Conservation (phyloP, 2,113 vertebrate genomes). For the human region GRCh38 chr22:29650001-29650500, state of each 20-base stretch:
- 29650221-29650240: not conserved
- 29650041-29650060: too few relatives aligned
- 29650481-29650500: not conserved
- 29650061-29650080: not conserved
- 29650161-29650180: not conserved
- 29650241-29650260: not conserved
- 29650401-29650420: not conserved
- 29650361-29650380: slow-evolving; percentile 12
- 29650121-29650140: not conserved
- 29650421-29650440: not conserved
- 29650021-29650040: too few relatives aligned
- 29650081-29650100: not conserved
- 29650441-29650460: not conserved
- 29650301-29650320: not conserved
- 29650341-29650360: not conserved
- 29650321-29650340: not conserved
- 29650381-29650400: not conserved
- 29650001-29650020: too few relatives aligned
- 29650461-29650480: slow-evolving; percentile 4
- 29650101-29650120: not conserved
- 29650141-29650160: not conserved
- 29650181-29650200: not conserved
- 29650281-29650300: not conserved
- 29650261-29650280: not conserved
- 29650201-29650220: not conserved